Conservation (phyloP, 2,113 vertebrate species). For the Chloroceryle aenea region DNA sequence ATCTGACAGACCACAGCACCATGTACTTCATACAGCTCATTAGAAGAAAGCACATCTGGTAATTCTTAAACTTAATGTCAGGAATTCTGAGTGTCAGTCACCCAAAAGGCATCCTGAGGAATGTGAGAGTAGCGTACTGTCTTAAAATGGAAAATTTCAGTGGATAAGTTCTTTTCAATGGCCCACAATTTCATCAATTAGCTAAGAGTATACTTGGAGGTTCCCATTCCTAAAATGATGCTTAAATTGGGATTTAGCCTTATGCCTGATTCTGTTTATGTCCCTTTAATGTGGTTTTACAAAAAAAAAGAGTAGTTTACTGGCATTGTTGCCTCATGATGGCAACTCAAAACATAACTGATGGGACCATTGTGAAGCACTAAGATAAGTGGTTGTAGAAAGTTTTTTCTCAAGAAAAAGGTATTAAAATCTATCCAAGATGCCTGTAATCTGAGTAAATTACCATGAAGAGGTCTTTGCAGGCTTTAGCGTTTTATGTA, state of each 20-base stretch:
- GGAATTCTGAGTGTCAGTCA: background rate
- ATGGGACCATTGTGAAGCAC: background rate
- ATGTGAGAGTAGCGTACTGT: background rate
- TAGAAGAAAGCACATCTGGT: background rate
- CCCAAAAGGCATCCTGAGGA: background rate
- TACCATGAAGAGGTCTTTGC: background rate
- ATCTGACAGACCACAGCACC: background rate
- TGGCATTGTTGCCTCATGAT: background rate
- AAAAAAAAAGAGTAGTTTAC: background rate
- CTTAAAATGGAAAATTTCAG: background rate
- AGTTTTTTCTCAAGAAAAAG: background rate
- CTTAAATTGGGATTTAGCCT: background rate
- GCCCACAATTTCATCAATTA: background rate
- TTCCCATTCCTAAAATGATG: background rate
- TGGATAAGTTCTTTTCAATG: background rate
- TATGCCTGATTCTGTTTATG: background rate
- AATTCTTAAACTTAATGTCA: background rate
- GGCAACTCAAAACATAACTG: background rate
- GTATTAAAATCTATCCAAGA: background rate
- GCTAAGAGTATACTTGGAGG: background rate
- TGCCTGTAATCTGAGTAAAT: background rate
- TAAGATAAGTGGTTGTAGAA: background rate
- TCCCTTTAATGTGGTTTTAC: background rate
- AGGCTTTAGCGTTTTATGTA: background rate
- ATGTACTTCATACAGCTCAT: fast-evolving